A percentile compares a stretch with the other conserved stretches of the same genome.
These are phyloP conservation scores for Eptatretus atami DNA, from an alignment of 2,797 vertebrate genomes.

Conservation along the genomic window DNA sequence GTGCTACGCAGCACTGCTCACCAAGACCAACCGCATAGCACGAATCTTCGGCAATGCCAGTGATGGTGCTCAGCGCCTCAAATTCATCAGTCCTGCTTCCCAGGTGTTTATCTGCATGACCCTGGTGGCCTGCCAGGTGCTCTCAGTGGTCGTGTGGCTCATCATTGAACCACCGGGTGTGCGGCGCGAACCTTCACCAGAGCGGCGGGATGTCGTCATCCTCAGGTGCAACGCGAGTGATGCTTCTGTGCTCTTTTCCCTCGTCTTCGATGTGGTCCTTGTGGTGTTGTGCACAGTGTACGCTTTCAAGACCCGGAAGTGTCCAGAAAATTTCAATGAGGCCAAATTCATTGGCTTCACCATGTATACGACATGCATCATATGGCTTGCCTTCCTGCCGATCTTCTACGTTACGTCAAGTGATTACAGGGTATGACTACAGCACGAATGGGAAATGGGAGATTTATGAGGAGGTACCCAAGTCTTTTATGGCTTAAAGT, in stretches of 20 bases:
- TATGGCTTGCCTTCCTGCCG: slow-evolving; percentile 94
- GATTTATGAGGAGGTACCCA: no score
- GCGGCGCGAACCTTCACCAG: slow-evolving; percentile 50
- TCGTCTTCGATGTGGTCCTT: slow-evolving; percentile 79
- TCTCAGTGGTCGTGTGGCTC: slow-evolving; percentile 60
- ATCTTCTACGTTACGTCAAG: slow-evolving; percentile 97
- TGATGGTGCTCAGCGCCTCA: slow-evolving; percentile 55
- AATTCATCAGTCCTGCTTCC: slow-evolving; percentile 72
- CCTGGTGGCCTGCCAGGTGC: slow-evolving; percentile 74
- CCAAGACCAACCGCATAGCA: slow-evolving; percentile 88
- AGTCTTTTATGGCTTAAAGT: no score
- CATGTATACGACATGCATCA: slow-evolving; percentile 98
- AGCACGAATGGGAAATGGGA: no score
- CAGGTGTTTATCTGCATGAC: slow-evolving; percentile 72
- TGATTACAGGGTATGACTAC: slow-evolving; percentile 49
- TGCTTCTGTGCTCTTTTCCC: slow-evolving; percentile 68
- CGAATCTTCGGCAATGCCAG: slow-evolving; percentile 71
- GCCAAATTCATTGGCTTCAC: slow-evolving; percentile 98
- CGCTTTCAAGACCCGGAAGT: slow-evolving; percentile 93
- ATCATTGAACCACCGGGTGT: slow-evolving; percentile 60
- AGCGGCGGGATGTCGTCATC: slow-evolving; percentile 61
- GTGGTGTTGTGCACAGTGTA: slow-evolving; percentile 89
- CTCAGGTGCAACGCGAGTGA: slow-evolving; percentile 79
- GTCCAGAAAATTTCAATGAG: slow-evolving; percentile 94
- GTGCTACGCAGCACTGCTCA: slow-evolving; percentile 77